phyloP scores from a whole-genome alignment of 2,113 vertebrate species.

The Raja brachyura region DNA sequence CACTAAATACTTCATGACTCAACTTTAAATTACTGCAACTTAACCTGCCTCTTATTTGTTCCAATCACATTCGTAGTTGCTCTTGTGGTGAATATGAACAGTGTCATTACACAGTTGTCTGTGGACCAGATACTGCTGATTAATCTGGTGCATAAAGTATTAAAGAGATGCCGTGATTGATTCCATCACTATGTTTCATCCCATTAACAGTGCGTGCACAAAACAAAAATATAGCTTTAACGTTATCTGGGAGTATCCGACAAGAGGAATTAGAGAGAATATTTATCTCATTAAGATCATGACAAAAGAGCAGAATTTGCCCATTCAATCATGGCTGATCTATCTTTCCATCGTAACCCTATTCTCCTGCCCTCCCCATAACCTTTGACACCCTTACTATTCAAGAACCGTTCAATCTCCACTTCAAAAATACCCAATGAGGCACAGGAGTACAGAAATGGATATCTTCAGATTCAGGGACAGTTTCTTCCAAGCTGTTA shows the following conservation, averaged over 20 bases:
- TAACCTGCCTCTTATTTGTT: not conserved
- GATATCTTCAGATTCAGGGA: too few relatives aligned
- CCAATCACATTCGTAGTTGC: not conserved
- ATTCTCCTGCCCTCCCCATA: too few relatives aligned
- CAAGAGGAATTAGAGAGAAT: too few relatives aligned
- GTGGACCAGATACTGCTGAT: not conserved
- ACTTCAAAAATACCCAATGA: too few relatives aligned
- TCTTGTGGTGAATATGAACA: not conserved
- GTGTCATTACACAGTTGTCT: not conserved
- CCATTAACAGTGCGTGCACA: not conserved
- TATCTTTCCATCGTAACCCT: too few relatives aligned
- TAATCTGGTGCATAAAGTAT: not conserved
- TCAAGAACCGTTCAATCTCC: too few relatives aligned
- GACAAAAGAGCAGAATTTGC: too few relatives aligned
- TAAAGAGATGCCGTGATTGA: conserved; percentile 2
- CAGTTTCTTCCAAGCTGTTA: too few relatives aligned
- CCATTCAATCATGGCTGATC: too few relatives aligned
- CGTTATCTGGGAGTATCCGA: not conserved
- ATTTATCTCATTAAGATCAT: too few relatives aligned
- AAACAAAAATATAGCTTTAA: not conserved
- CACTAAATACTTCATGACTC: not conserved
- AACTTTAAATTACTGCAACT: not conserved
- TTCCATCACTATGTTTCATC: not conserved
- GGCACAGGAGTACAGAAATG: too few relatives aligned
- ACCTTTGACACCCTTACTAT: too few relatives aligned